Conservation (phyloP, 2,113 vertebrate genomes). For the Cavia aperea region DNA sequence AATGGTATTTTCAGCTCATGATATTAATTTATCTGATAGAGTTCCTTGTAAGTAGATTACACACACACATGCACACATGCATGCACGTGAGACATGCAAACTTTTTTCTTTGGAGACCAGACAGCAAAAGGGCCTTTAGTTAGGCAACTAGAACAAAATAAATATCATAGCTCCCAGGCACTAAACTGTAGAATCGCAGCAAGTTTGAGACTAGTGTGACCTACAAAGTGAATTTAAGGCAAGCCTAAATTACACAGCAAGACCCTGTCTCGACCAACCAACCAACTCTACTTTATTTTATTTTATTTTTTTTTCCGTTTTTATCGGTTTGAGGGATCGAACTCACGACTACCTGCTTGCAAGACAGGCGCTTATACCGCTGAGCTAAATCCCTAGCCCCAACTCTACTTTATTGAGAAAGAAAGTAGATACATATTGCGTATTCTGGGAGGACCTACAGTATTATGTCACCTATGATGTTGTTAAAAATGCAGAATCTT, state of each 20-base stretch:
- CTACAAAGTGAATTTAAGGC: not conserved
- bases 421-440: not conserved
- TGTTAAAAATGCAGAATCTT: not conserved
- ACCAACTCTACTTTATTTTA: not conserved
- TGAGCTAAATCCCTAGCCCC: too few species aligned
- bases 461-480: not conserved
- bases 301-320: too few species aligned
- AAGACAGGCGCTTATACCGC: too few species aligned
- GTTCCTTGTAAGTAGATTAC: not conserved
- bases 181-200: not conserved
- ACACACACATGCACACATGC: too few species aligned
- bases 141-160: not conserved
- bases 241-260: not conserved
- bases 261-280: not conserved
- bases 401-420: not conserved
- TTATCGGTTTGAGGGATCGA: too few species aligned
- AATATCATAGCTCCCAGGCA: not conserved
- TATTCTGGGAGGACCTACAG: not conserved
- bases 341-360: too few species aligned
- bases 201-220: too few species aligned
- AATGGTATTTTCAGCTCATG: constrained; percentile 6
- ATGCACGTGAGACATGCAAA: not conserved
- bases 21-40: constrained; percentile 9
- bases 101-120: not conserved
- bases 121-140: not conserved